Evolutionary conservation across 2,797 vertebrate species (phyloP), one percentile per base, ranked within the genome.

Genomic region (Chelon labrosus): DNA sequence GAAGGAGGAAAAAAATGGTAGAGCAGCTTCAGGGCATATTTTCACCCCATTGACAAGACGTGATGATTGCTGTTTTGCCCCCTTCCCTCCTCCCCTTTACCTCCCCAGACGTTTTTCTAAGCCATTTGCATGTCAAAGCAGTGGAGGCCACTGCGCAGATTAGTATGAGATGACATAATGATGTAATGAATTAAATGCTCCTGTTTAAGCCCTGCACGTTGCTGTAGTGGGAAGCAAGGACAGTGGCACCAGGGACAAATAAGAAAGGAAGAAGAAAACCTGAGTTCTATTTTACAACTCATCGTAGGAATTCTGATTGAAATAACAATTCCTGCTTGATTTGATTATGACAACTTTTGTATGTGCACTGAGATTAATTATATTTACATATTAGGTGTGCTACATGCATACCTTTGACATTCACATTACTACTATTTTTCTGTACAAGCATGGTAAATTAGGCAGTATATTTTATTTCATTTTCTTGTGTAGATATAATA

Each of bases 111-210:
- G 92, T 94, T 94, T 95, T 94, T 93, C 94, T 93, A 93, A 92
- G 82, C 95, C 95, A 96, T 97, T 97, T 97, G 95, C 96, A 97
- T 97, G 96, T 96, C 95, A 96, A 96, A 96, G 96, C 95, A 90
- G 93, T 79, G 90, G 94, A 95, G 95, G 93, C 95, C 95, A 93
- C 94, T 94, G 94, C 82, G 89, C 94, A 96, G 96, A 97, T 97
- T 96, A 96, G 95, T 94, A 95, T 95, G 95, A 95, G 96, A 96
- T 96, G 96, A 96, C 96, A 96, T 96, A 95, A 97, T 96, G 95
- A 96, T 96, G 96, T 95, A 96, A 96, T 95, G 95, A 96, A 96
- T 96, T 97, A 96, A 96, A 96, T 93, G 94, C 93, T 92, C 90
- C 92, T 94, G 94, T 95, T 96, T 95, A 95, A 94, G 88, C 85